phyloP scores from a whole-genome alignment of 2,888 invertebrate genomes.

The Strigamia transsilvanica region DNA sequence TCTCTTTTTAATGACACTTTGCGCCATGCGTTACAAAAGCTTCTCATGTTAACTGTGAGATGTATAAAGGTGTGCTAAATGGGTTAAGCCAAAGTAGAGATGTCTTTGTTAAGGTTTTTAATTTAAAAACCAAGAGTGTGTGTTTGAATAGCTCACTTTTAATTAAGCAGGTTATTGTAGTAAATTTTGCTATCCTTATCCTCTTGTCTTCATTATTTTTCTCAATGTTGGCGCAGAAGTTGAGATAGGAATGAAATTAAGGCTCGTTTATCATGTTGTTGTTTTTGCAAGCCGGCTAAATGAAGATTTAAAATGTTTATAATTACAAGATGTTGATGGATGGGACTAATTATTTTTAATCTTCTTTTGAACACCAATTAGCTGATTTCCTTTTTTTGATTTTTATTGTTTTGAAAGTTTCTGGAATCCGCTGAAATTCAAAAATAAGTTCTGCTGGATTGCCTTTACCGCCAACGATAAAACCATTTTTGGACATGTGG shows the following conservation, averaged over 20 bases:
- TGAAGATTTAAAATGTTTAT: conserved; percentile 41
- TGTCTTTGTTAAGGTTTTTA: conserved; percentile 25
- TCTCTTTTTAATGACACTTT: conserved; percentile 6
- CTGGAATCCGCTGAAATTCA: no score
- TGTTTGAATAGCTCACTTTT: conserved; percentile 3
- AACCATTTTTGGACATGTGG: no score
- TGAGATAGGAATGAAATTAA: conserved; percentile 26
- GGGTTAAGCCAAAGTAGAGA: not conserved
- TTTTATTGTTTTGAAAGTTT: not conserved
- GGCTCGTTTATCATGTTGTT: conserved; percentile 29
- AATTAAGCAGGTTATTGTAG: not conserved
- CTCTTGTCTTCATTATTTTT: conserved; percentile 37
- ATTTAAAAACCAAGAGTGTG: not conserved
- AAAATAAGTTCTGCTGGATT: no score
- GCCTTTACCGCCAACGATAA: no score
- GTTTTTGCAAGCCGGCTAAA: not conserved
- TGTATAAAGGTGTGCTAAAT: not conserved
- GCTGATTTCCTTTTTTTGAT: not conserved
- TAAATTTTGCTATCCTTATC: not conserved
- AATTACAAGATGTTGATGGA: conserved; percentile 33
- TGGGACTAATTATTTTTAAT: conserved; percentile 16
- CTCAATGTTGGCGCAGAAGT: not conserved
- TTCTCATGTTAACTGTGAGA: not conserved
- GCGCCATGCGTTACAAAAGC: not conserved
- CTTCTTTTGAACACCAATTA: not conserved